These are phyloP conservation scores for Colossoma macropomum DNA, from an alignment of 2,113 vertebrate genomes.

Conservation along the genomic window DNA sequence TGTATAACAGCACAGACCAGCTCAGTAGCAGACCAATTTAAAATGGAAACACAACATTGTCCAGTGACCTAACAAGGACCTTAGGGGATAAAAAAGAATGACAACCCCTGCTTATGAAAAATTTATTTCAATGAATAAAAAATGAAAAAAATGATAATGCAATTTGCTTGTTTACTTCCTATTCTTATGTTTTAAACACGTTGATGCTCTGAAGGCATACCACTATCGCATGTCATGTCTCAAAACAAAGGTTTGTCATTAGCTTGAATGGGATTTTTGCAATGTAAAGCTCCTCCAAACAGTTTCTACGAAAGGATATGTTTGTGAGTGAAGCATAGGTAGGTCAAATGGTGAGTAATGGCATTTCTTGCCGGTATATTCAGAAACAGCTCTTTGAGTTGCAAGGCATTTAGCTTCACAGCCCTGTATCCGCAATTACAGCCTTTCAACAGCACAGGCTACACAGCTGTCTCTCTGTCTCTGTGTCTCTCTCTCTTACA, in stretches of 20 bases:
- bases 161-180: too few relatives aligned
- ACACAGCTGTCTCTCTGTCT: background rate
- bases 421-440: background rate
- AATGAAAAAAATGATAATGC: too few relatives aligned
- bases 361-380: background rate
- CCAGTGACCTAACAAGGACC: too few relatives aligned
- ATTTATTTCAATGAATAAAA: too few relatives aligned
- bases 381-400: background rate
- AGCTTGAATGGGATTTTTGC: background rate
- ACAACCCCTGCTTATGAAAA: too few relatives aligned
- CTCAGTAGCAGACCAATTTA: too few relatives aligned
- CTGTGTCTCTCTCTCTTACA: background rate
- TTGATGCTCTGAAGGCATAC: too few relatives aligned
- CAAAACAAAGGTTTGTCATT: background rate
- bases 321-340: background rate
- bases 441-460: background rate
- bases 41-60: too few relatives aligned
- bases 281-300: background rate
- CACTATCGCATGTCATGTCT: too few relatives aligned
- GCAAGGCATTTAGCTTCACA: background rate
- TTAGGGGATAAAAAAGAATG: too few relatives aligned
- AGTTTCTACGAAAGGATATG: background rate
- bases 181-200: too few relatives aligned
- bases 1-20: too few relatives aligned
- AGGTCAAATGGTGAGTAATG: background rate